Conservation (phyloP, 2,797 vertebrate genomes). For the Pygocentrus nattereri region DNA sequence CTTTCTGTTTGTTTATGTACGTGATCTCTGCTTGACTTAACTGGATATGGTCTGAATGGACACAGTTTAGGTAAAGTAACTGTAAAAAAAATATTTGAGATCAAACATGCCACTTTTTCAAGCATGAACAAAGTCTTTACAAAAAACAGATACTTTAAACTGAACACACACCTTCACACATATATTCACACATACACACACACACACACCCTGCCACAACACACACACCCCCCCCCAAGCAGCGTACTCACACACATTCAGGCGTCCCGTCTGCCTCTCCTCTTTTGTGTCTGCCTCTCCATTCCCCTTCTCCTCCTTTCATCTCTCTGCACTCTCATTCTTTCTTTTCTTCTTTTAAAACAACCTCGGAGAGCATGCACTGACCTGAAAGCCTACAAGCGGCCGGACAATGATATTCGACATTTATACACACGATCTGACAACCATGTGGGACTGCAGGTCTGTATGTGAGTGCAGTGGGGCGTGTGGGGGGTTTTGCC, state of each 20-base stretch:
- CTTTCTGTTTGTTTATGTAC: neutral
- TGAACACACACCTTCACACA: neutral
- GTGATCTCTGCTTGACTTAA: neutral
- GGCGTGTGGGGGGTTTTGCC: constrained; percentile 33
- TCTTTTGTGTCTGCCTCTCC: constrained; percentile 67
- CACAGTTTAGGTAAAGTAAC: neutral
- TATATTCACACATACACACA: constrained; percentile 11
- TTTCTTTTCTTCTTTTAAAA: constrained; percentile 45
- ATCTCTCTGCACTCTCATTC: constrained; percentile 35
- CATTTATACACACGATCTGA: constrained; percentile 40
- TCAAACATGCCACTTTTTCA: neutral
- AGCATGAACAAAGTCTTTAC: neutral
- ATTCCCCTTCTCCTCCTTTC: constrained; percentile 44
- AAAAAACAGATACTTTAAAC: neutral
- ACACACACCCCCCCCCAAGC: constrained; percentile 43
- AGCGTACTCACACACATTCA: constrained; percentile 74
- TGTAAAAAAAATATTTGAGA: constrained; percentile 5
- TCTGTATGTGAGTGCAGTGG: constrained; percentile 15
- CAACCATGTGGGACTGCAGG: constrained; percentile 64
- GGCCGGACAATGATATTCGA: constrained; percentile 23
- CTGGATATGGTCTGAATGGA: constrained; percentile 13
- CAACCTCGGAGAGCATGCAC: constrained; percentile 21
- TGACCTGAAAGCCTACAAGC: constrained; percentile 39
- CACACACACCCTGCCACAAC: constrained; percentile 25
- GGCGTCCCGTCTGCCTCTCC: constrained; percentile 64